Evolutionary conservation across 2,797 vertebrate species (phyloP).

Genomic region (Schizopygopsis pylzovi): DNA sequence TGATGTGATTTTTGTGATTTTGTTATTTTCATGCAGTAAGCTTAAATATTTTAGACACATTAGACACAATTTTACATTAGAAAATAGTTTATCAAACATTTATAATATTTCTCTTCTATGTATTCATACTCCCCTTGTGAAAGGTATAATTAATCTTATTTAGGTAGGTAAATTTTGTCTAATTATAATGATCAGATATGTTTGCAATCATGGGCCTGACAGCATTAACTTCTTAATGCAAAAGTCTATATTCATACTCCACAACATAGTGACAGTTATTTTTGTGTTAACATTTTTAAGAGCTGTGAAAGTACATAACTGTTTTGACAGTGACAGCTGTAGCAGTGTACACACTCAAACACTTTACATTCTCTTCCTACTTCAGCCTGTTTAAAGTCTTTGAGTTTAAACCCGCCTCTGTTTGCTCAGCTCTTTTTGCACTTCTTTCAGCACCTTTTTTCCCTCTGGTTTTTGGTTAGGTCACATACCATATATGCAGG

Average conservation of each 20-base stretch:
- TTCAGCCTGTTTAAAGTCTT: slow-evolving; percentile 40
- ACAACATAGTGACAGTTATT: not conserved
- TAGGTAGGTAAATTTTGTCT: not conserved
- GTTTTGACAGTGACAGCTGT: not conserved
- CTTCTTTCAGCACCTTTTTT: slow-evolving; percentile 5
- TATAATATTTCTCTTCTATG: not conserved
- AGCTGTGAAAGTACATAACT: not conserved
- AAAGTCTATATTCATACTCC: not conserved
- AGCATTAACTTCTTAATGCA: not conserved
- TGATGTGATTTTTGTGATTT: not conserved
- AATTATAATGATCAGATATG: not conserved
- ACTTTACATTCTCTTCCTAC: slow-evolving; percentile 16
- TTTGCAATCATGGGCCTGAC: not conserved
- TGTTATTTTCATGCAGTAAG: not conserved
- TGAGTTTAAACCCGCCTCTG: slow-evolving; percentile 17
- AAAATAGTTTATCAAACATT: not conserved
- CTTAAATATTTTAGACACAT: not conserved
- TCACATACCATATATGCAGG: slow-evolving; percentile 73
- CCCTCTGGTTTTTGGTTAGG: slow-evolving; percentile 41
- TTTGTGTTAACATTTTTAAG: not conserved
- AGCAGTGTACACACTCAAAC: not conserved
- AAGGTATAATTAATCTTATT: too few relatives aligned
- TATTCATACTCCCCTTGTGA: not conserved
- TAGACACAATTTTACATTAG: not conserved
- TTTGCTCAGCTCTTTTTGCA: slow-evolving; percentile 48